Evolutionary conservation across 2,113 vertebrate species (phyloP).

Genomic region (Cyanistes caeruleus): DNA sequence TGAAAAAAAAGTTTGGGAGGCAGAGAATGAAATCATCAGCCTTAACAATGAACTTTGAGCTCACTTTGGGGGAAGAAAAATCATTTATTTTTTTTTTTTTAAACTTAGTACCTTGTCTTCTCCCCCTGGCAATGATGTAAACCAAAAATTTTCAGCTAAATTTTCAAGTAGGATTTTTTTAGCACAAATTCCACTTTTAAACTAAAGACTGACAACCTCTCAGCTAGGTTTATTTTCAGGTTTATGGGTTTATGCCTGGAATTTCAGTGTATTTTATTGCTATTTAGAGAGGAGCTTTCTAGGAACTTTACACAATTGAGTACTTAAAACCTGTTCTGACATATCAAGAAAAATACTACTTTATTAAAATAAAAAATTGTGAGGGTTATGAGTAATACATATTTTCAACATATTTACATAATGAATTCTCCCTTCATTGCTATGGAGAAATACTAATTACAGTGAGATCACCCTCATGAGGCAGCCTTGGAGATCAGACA

Average conservation of each 20-base stretch:
- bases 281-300: neutral
- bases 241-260: neutral
- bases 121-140: neutral
- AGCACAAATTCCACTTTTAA: slow-evolving; percentile 11
- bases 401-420: neutral
- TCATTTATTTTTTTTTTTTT: neutral
- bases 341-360: neutral
- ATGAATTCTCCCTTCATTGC: neutral
- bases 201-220: neutral
- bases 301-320: neutral
- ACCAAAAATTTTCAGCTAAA: neutral
- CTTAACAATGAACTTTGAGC: neutral
- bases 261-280: neutral
- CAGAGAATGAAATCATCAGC: neutral
- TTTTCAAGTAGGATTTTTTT: neutral
- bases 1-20: neutral
- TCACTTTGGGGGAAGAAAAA: neutral
- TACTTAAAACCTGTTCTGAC: neutral
- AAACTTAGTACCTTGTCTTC: neutral
- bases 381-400: neutral
- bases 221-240: neutral
- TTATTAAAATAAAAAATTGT: neutral
- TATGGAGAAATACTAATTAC: neutral
- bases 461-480: neutral
- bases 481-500: neutral